A percentile compares a stretch with the other conserved stretches of the same genome.
These are phyloP conservation scores for Siniperca scherzeri DNA, from an alignment of 2,797 vertebrate species.

Conservation along the genomic window DNA sequence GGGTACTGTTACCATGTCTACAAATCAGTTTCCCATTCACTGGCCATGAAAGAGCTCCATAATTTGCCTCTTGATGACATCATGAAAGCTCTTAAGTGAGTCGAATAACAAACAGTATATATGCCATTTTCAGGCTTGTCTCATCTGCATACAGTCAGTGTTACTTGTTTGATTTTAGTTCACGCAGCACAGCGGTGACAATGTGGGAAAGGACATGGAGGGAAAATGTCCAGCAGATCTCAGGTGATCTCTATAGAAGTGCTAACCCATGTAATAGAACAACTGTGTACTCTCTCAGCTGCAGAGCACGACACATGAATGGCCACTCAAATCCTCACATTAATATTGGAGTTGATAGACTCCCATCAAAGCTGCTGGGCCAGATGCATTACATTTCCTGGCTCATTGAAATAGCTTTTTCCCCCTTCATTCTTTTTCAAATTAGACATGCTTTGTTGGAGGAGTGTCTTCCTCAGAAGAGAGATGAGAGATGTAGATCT, in stretches of 20 bases:
- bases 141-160: conserved; percentile 59
- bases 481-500: conserved; percentile 64
- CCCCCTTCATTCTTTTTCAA: conserved; percentile 73
- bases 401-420: conserved; percentile 81
- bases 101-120: conserved; percentile 67
- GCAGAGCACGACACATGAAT: conserved; percentile 75
- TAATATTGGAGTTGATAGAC: conserved; percentile 82
- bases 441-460: conserved; percentile 83
- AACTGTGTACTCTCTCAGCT: conserved; percentile 71
- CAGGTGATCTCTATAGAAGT: conserved; percentile 77
- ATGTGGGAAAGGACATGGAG: conserved; percentile 41
- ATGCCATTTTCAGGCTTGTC: conserved; percentile 48
- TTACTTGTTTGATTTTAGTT: conserved; percentile 70
- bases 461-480: conserved; percentile 65
- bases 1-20: conserved; percentile 45
- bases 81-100: conserved; percentile 56
- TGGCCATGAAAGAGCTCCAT: conserved; percentile 43
- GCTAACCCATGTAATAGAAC: conserved; percentile 82
- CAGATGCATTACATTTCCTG: conserved; percentile 86
- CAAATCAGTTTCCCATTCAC: conserved; percentile 58
- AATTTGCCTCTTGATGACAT: conserved; percentile 58
- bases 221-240: conserved; percentile 68
- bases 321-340: conserved; percentile 78
- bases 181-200: conserved; percentile 48
- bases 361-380: conserved; percentile 81